Evolutionary conservation across 2,113 vertebrate genomes (phyloP).

Genomic region (Cathartes aura): DNA sequence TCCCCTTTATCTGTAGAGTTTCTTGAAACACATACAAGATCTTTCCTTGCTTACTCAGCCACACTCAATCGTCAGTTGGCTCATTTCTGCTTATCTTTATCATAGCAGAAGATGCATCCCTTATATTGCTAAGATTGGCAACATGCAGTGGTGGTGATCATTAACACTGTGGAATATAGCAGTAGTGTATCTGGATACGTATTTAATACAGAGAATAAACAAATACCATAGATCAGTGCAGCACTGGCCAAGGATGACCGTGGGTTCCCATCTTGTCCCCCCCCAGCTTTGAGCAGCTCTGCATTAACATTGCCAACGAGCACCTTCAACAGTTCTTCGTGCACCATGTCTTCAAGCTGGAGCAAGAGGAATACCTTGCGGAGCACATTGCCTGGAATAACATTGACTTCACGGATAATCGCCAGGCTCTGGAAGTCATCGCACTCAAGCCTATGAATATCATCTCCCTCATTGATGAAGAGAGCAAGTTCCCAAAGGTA

Average conservation of each 20-base stretch:
- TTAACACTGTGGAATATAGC: neutral
- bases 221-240: neutral
- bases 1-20: neutral
- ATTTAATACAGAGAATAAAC: neutral
- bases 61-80: neutral
- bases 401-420: constrained; percentile 90
- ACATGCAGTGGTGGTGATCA: neutral
- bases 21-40: neutral
- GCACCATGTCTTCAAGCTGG: constrained; percentile 89
- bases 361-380: constrained; percentile 89
- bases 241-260: neutral
- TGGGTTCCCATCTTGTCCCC: neutral
- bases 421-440: constrained; percentile 83
- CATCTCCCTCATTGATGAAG: constrained; percentile 93
- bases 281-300: constrained; percentile 95
- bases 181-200: neutral
- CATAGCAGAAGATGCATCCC: neutral
- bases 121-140: neutral
- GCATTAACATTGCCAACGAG: constrained; percentile 98
- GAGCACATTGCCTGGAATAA: constrained; percentile 89
- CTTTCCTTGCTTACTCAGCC: neutral
- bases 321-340: constrained; percentile 98
- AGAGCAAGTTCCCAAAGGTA: constrained; percentile 95
- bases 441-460: constrained; percentile 89
- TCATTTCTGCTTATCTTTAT: neutral